Base-by-base conservation (phyloP, 2,113 vertebrate genomes). In the Chloropsis cyanopogon region DNA sequence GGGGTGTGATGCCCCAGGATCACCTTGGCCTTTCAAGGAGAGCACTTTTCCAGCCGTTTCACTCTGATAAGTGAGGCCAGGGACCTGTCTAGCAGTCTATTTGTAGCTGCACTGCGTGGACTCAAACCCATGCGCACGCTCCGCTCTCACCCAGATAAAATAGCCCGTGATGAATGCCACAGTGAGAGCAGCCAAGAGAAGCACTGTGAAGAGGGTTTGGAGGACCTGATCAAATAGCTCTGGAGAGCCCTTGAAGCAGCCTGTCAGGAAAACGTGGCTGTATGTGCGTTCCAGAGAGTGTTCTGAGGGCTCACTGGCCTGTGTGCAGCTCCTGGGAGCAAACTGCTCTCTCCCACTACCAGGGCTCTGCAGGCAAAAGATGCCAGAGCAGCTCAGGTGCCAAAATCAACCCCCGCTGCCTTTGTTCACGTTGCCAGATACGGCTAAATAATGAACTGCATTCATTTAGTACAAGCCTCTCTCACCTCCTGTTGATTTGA, bases 211-310 rank as follows among this genome's bases (percentile, higher is more conserved):
- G 44, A 86, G 82, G 26, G 3, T 28, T 81, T 94, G 80, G 85
- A 94, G 71, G 64, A 47, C 18, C 88, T 88, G 79, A 83, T 79
- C 85, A 92, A 90, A 70, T 15, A 78, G 60, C 61, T 93, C 90
- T 60, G 78, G 82, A 83, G 85, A 93, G 90, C 72, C 44, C 88
- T 96, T 11, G 64, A 92, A 68, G 83, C 79, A 88, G 82, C 50
- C 88, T 79, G 64, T 41, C 82, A 83, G 82, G 79, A 81, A 90
- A 88, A 86, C 6, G 52, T 3, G 1, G 69, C 28, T 16, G 6
- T 42, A 79, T 49, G 4, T 22, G 54, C 21, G 31, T 33, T 82
- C 41, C 76, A 28, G 28, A 8, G 29, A 22, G 26, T 12, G 35
- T 22, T 75, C 75, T 26, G 31, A 72, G 75, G 69, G 76, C 69